Percentiles rank a stretch among this genome's conserved stretches.
phyloP scores from a whole-genome alignment of 2,797 vertebrate genomes.

The Etheostoma perlongum region DNA sequence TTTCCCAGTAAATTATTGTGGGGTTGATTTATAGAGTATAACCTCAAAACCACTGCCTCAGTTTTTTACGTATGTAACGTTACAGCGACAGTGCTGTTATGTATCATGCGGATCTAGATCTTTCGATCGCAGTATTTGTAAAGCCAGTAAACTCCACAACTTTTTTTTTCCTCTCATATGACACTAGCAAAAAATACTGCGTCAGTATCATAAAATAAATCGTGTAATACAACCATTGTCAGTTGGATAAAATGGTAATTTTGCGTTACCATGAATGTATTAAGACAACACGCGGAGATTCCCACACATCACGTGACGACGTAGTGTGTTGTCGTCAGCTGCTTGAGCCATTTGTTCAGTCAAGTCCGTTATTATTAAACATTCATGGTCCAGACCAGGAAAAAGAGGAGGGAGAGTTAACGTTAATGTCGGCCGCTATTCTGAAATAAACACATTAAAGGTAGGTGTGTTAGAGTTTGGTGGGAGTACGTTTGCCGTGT shows the following conservation, averaged over 20 bases:
- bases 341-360: slow-evolving; percentile 21
- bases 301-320: slow-evolving; percentile 58
- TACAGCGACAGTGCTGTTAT: neutral
- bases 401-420: slow-evolving; percentile 11
- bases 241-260: neutral
- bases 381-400: neutral
- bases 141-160: neutral
- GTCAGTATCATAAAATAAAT: slow-evolving; percentile 12
- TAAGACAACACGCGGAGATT: slow-evolving; percentile 29
- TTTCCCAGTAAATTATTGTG: neutral
- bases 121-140: neutral
- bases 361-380: neutral
- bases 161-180: neutral
- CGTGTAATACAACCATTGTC: too few species aligned
- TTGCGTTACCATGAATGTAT: neutral
- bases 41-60: too few species aligned
- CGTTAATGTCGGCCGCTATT: neutral
- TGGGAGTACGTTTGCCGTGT: fast-evolving
- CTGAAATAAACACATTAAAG: slow-evolving; percentile 26
- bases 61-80: neutral
- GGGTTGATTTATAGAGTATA: neutral
- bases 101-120: neutral
- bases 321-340: slow-evolving; percentile 46
- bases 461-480: slow-evolving; percentile 10
- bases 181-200: neutral